phyloP scores from a whole-genome alignment of 2,888 invertebrate genomes.

The Macaria notata region DNA sequence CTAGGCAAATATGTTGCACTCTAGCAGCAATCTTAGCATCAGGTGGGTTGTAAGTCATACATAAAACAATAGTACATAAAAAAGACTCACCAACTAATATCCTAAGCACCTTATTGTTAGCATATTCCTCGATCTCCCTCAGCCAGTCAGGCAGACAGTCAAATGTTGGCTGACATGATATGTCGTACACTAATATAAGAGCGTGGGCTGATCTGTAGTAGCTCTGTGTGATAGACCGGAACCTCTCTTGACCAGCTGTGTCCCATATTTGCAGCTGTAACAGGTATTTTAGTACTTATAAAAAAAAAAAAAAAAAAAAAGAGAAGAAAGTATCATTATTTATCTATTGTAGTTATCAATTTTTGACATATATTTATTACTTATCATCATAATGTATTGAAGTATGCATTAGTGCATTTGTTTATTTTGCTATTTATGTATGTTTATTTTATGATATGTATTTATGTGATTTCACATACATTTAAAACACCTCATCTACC shows the following conservation, averaged over 20 bases:
- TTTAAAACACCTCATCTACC: too few relatives aligned
- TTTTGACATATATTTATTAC: too few relatives aligned
- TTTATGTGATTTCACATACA: too few relatives aligned
- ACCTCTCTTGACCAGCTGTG: conserved; percentile 98
- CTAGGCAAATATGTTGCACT: too few relatives aligned
- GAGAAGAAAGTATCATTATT: too few relatives aligned
- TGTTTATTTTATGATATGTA: too few relatives aligned
- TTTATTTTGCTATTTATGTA: too few relatives aligned
- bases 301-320: not conserved
- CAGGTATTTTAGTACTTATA: not conserved
- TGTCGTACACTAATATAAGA: conserved; percentile 97
- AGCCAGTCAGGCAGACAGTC: conserved; percentile 99
- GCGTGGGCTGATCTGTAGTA: conserved; percentile 99
- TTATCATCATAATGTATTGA: too few relatives aligned
- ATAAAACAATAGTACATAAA: not conserved
- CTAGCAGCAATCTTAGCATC: too few relatives aligned
- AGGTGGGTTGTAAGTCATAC: too few relatives aligned
- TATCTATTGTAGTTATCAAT: too few relatives aligned
- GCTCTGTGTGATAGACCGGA: conserved; percentile 98
- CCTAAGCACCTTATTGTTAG: conserved; percentile 95
- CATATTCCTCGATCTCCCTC: conserved; percentile 98
- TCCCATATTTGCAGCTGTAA: conserved; percentile 99
- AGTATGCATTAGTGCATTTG: too few relatives aligned
- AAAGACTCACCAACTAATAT: conserved; percentile 92
- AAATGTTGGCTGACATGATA: conserved; percentile 98